Conservation (phyloP, 2,888 invertebrate genomes). For the Masnerella sp. region DNA sequence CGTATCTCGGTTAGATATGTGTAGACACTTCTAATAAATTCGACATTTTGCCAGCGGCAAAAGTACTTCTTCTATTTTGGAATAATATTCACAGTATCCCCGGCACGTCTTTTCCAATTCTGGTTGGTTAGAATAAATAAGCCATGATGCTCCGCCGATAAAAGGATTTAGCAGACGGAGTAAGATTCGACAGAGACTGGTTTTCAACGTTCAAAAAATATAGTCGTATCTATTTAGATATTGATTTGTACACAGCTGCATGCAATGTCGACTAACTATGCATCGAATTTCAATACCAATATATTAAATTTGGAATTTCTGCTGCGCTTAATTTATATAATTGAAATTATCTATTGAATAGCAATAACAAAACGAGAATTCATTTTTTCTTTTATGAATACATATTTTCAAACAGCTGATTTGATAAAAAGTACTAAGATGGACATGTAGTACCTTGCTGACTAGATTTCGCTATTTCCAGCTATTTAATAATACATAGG, state of each 20-base stretch:
- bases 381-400: no score
- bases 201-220: constrained; percentile 37
- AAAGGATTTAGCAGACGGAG: constrained; percentile 34
- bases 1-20: constrained; percentile 16
- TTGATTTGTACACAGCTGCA: constrained; percentile 28
- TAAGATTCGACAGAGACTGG: constrained; percentile 33
- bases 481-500: no score
- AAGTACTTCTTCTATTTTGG: constrained; percentile 39
- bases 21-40: constrained; percentile 66
- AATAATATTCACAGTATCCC: constrained; percentile 47
- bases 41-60: constrained; percentile 59
- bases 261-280: constrained; percentile 1
- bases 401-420: no score
- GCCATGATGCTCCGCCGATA: constrained; percentile 39
- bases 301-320: no score
- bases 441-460: no score
- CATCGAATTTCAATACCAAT: not conserved
- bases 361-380: no score
- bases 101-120: constrained; percentile 35
- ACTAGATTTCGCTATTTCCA: no score
- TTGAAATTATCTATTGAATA: no score
- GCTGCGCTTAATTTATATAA: no score
- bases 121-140: constrained; percentile 57
- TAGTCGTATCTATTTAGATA: constrained; percentile 33
- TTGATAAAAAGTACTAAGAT: no score